These are phyloP conservation scores for Athalia rosae DNA, from an alignment of 2,888 invertebrate species.

Conservation along the genomic window DNA sequence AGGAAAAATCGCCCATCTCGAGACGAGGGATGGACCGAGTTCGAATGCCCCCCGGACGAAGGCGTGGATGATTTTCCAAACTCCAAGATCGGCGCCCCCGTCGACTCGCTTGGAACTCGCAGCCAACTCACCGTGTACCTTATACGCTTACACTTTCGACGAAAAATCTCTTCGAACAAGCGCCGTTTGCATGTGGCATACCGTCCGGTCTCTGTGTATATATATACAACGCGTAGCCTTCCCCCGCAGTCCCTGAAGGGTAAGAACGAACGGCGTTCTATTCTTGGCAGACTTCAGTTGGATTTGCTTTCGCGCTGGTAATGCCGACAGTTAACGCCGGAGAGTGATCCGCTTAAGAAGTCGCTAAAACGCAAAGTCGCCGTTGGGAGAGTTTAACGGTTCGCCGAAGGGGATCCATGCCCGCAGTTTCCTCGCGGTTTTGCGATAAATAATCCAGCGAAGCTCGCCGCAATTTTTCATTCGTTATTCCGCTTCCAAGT, in stretches of 20 bases:
- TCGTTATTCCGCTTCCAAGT: background rate
- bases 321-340: constrained; percentile 45
- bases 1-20: background rate
- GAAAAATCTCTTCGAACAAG: constrained; percentile 20
- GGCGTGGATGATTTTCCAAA: background rate
- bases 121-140: background rate
- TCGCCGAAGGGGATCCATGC: no score
- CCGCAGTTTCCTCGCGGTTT: no score
- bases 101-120: constrained; percentile 3
- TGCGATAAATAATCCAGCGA: no score
- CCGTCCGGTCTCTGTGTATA: constrained; percentile 49
- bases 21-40: background rate
- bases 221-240: constrained; percentile 60
- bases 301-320: constrained; percentile 65
- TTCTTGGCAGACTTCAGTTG: constrained; percentile 71
- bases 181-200: constrained; percentile 21
- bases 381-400: background rate
- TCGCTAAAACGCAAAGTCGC: background rate
- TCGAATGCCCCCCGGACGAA: background rate
- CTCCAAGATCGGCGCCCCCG: background rate
- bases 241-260: constrained; percentile 56
- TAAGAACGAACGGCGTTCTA: constrained; percentile 65
- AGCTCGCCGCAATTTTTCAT: background rate
- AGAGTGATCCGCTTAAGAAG: constrained; percentile 45
- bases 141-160: constrained; percentile 16